Evolutionary conservation across 2,797 vertebrate genomes (phyloP).

Genomic region (Melanogrammus aeglefinus): DNA sequence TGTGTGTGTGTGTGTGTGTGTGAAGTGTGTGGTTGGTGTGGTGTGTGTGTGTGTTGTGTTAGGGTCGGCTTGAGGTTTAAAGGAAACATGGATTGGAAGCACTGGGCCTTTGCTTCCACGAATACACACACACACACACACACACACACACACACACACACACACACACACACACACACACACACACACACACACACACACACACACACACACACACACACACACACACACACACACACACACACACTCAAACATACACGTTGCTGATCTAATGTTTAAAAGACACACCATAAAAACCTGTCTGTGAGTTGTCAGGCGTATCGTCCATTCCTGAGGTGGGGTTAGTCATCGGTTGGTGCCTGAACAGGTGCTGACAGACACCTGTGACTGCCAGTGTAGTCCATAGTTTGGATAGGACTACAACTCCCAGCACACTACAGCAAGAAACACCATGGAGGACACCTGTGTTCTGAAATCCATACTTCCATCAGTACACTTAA

Average conservation of each 20-base stretch:
- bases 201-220: background rate
- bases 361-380: background rate
- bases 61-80: slow-evolving; percentile 36
- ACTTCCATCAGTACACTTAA: too few relatives aligned
- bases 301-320: background rate
- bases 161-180: background rate
- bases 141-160: background rate
- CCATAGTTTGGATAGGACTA: background rate
- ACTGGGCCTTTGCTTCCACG: background rate
- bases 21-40: too few relatives aligned
- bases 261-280: background rate
- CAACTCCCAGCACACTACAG: background rate
- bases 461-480: too few relatives aligned
- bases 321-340: background rate
- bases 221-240: background rate
- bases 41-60: too few relatives aligned
- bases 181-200: too few relatives aligned
- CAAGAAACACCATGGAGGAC: too few relatives aligned
- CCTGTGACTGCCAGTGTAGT: background rate
- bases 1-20: background rate
- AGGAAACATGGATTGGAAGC: background rate
- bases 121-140: background rate
- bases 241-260: background rate
- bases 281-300: background rate
- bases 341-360: background rate